Evolutionary conservation across 2,113 vertebrate species (phyloP), one percentile per base, ranked within the genome.

Genomic region (Gobio gobio): DNA sequence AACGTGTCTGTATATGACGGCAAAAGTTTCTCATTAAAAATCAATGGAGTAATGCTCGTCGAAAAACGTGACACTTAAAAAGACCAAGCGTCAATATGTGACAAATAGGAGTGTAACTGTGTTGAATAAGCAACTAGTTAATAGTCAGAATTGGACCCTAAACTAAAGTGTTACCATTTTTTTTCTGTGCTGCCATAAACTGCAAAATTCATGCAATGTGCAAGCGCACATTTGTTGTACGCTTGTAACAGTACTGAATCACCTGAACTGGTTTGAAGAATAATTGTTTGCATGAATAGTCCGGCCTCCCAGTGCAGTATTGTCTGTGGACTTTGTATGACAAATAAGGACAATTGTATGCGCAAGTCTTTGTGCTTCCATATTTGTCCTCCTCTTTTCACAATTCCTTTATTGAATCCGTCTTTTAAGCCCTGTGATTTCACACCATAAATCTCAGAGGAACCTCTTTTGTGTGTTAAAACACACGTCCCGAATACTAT

Each of bases 271-370:
- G n/a, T 61, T 47, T 47, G 22, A 61, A n/a, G 56, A 36, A 40
- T 3, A 40, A 78, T 78, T 24, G 33, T 63, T 64, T 47, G 8
- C 16, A 63, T 64, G 40, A 80, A 63, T 29, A 20, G n/a, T 20
- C n/a, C n/a, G 47, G 40, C 24, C 36, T 47, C 58, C 36, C 59
- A 10, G 58, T 45, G 58, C 43, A 18, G 58, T 63, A 80, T 80
- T 80, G 78, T 80, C 40, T 79, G 56, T 79, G 36, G 58, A 61
- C 77, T 20, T 64, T 47, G 56, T 24, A 10, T 63, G 40, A 79
- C 40, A 24, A 79, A 79, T 63, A 40, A 64, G 40, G 9, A 29
- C 59, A 47, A 64, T 64, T 80, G 58, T 79, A 47, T 79, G 33
- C 58, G 6, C 7, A 58, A 59, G 29, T 59, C 56, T 59, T 78